phyloP scores from a whole-genome alignment of 2,888 invertebrate species.

The Gymnocheta viridis region DNA sequence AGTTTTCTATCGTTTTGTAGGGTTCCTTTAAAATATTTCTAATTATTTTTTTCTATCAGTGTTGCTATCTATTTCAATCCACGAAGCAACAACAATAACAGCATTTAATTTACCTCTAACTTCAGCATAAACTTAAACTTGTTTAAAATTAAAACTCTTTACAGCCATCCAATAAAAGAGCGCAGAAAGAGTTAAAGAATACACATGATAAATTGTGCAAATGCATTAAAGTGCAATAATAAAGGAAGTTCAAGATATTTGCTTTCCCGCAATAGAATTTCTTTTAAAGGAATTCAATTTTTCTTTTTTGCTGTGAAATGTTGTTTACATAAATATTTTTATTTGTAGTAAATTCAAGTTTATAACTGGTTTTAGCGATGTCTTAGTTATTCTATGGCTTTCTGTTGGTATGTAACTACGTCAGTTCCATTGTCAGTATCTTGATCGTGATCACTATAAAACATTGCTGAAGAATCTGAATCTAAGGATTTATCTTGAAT shows the following conservation, averaged over 20 bases:
- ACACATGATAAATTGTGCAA: conserved; percentile 41
- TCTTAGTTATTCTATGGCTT: too few relatives aligned
- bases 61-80: too few relatives aligned
- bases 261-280: conserved; percentile 1
- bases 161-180: not conserved
- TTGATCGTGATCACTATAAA: too few relatives aligned
- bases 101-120: conserved; percentile 18
- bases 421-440: too few relatives aligned
- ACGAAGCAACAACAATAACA: not conserved
- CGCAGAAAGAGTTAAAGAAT: conserved; percentile 31
- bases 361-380: too few relatives aligned
- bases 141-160: conserved; percentile 38
- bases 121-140: conserved; percentile 59
- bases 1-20: too few relatives aligned
- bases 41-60: too few relatives aligned
- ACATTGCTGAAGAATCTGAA: too few relatives aligned
- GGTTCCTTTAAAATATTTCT: too few relatives aligned
- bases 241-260: not conserved
- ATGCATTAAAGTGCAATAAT: conserved; percentile 15
- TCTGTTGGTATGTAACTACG: too few relatives aligned
- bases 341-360: too few relatives aligned
- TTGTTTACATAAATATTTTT: conserved; percentile 4
- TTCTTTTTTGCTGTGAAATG: not conserved
- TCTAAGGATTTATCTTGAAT: too few relatives aligned
- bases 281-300: not conserved